Evolutionary conservation across 37 sponge, comb jelly and placozoan genomes (phyloP).

Genomic region (Aplysina aerophoba): DNA sequence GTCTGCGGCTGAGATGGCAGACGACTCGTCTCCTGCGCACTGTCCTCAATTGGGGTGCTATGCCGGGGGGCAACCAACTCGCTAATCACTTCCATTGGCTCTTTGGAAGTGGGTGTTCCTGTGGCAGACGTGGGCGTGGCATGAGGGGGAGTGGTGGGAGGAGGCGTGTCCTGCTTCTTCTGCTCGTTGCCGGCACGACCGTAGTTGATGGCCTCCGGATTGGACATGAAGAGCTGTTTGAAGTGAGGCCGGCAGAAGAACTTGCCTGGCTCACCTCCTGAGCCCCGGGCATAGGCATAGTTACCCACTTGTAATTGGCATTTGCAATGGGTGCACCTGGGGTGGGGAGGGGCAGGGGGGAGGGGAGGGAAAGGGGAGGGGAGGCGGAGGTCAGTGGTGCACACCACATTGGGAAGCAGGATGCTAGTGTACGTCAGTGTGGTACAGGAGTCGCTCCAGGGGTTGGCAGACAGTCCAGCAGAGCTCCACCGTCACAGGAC

Average conservation of each 20-base stretch:
- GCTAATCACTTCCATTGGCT: neutral
- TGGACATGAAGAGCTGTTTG: constrained; percentile 82
- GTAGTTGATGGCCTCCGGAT: constrained; percentile 82
- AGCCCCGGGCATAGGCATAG: constrained; percentile 72
- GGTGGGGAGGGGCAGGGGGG: neutral
- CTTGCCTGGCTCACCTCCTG: constrained; percentile 70
- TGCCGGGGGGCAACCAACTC: neutral
- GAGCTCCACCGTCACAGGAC: no score
- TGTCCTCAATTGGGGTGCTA: neutral
- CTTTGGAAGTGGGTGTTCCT: no score
- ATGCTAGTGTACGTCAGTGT: no score
- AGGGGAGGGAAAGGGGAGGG: neutral
- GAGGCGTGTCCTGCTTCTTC: neutral
- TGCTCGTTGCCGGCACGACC: constrained; percentile 36
- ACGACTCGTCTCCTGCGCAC: neutral
- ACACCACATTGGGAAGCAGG: no score
- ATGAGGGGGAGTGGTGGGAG: no score
- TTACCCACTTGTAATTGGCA: constrained; percentile 71
- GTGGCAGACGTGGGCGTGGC: neutral
- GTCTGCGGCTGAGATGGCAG: neutral
- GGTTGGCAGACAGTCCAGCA: no score
- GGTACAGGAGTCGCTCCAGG: no score
- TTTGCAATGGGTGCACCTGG: constrained; percentile 75
- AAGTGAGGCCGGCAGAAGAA: constrained; percentile 87
- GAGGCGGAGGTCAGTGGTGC: neutral